Base-by-base conservation (phyloP, 2,888 invertebrate species). In the Epinotia nisella region DNA sequence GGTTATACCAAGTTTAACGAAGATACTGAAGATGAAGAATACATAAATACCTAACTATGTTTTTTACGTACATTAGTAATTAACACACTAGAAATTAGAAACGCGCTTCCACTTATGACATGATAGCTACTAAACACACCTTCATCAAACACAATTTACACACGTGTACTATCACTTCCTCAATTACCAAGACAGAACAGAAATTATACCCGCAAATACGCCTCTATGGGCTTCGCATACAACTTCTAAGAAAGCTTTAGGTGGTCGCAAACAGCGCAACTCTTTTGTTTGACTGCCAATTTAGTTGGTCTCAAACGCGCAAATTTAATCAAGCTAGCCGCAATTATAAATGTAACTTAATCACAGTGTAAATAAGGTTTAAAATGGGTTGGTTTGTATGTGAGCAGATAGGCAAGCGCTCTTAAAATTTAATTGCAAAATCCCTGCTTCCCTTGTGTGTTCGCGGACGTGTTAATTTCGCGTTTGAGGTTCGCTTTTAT, bases 221-320 rank as follows among this genome's bases (percentile, higher is more conserved):
- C 79, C 71, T 76, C 80, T 82, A 80, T 78, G 76, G 76, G 71
- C 75, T 74, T 75, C 75, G 76, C 62, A 62, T n/a, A 61, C 61
- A 61, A 61, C 61, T 49, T 62, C 62, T 85, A 84, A 87, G 89
- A 89, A 88, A 82, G 83, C 87, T 87, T 87, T 82, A 90, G 92
- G 92, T 93, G 92, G 92, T 91, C 92, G 89, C 92, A 92, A 93
- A 92, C 88, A 92, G 80, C 82, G 83, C 68, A 45, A 72, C 70
- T 60, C 61, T 71, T 74, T 87, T 91, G 89, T 91, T 91, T 92
- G 87, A 85, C 81, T 86, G 87, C 85, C 88, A 90, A 91, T 91
- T 92, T 90, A 84, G 87, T 87, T 84, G 82, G 85, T 78, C 78
- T 80, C 81, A 78, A 78, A 75, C 76, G 45, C 58, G 82, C 86